Conservation (phyloP, 2,113 vertebrate species). For the Oophaga pumilio region DNA sequence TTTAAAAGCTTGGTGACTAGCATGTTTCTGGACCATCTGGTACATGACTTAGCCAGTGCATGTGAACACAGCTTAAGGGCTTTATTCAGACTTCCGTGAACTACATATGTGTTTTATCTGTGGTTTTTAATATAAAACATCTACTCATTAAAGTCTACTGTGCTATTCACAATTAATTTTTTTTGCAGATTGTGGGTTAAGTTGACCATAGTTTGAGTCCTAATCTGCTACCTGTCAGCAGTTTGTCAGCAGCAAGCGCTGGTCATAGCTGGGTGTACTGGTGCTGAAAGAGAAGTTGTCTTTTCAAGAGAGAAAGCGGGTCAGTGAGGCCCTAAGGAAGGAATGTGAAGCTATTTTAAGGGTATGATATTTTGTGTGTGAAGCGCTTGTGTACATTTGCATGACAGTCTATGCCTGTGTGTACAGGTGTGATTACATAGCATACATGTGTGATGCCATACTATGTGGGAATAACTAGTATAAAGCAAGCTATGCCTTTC, state of each 20-base stretch:
- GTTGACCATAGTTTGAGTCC: conserved; percentile 14
- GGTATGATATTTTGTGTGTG: conserved; percentile 32
- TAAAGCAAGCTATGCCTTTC: neutral
- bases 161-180: no score
- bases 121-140: no score
- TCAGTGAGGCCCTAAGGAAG: neutral
- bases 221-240: conserved; percentile 39
- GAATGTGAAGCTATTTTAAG: conserved; percentile 44
- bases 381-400: conserved; percentile 11
- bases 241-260: conserved; percentile 37
- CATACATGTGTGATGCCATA: neutral
- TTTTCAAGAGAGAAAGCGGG: conserved; percentile 22
- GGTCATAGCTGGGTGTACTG: conserved; percentile 43
- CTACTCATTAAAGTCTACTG: no score
- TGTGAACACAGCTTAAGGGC: neutral
- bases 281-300: conserved; percentile 42
- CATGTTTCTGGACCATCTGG: neutral
- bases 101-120: no score
- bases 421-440: conserved; percentile 23
- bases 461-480: neutral
- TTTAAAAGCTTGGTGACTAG: neutral
- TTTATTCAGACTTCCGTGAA: no score
- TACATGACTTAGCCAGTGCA: neutral
- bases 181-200: neutral
- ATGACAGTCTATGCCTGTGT: conserved; percentile 24